These are phyloP conservation scores for Euzetes globulus DNA, from an alignment of 2,888 invertebrate species.

Conservation along the genomic window DNA sequence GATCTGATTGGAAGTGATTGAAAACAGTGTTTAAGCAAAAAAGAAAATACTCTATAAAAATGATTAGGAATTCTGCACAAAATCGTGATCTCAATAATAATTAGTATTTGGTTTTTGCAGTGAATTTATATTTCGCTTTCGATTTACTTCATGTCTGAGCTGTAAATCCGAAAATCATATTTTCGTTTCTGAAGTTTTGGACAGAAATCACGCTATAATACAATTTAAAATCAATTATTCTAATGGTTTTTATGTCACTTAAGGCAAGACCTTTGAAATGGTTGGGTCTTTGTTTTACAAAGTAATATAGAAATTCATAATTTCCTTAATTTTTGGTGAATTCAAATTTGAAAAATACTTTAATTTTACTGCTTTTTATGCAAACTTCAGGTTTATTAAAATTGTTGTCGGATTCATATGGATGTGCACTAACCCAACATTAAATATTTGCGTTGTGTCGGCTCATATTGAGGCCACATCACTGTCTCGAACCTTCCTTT, in stretches of 20 bases:
- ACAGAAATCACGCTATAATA: not conserved
- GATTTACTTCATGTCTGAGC: not conserved
- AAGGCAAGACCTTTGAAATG: not conserved
- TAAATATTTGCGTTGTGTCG: conserved; percentile 83
- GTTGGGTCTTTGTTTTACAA: too few species aligned
- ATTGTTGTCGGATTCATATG: not conserved
- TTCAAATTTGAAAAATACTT: not conserved
- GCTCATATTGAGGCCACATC: conserved; percentile 84
- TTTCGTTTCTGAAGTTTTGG: not conserved
- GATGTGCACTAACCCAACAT: conserved; percentile 38
- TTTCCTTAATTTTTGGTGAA: too few species aligned
- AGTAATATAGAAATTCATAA: too few species aligned
- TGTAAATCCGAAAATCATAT: not conserved
- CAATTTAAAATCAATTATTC: conserved; percentile 14
- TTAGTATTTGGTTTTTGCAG: not conserved
- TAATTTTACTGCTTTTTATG: not conserved
- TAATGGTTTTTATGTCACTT: not conserved
- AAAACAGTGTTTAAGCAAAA: too few species aligned
- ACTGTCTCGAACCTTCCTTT: conserved; percentile 44
- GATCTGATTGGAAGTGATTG: too few species aligned
- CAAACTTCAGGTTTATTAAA: not conserved
- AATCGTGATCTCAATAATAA: not conserved
- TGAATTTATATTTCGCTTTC: not conserved
- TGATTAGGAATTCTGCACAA: not conserved
- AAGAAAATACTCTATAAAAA: too few species aligned